Percentiles rank a stretch among this genome's conserved stretches.
Evolutionary conservation across 2,113 vertebrate genomes (phyloP).

Genomic region (Cromileptes altivelis): DNA sequence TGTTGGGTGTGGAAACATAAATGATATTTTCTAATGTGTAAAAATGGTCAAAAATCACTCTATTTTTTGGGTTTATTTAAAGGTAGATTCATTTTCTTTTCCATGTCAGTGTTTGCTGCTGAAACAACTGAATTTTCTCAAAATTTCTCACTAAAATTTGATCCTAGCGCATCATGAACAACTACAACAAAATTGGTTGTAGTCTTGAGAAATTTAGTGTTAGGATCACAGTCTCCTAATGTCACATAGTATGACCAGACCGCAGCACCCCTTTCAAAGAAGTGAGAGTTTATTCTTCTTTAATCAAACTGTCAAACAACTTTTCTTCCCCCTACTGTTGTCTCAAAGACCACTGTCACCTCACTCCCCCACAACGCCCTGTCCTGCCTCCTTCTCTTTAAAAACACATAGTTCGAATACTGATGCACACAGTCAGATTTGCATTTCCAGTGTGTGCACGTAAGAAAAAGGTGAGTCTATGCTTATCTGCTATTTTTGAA

Average conservation of each 20-base stretch:
- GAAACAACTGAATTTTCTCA: background rate
- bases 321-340: background rate
- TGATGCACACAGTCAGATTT: slow-evolving; percentile 14
- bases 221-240: background rate
- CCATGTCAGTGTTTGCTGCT: background rate
- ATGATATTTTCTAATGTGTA: background rate
- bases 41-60: background rate
- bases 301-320: slow-evolving; percentile 20
- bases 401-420: background rate
- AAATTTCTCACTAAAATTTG: background rate
- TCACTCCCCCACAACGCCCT: slow-evolving; percentile 1
- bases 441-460: background rate
- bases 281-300: background rate
- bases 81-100: background rate
- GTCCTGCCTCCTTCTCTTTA: background rate
- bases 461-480: slow-evolving; percentile 50
- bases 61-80: background rate
- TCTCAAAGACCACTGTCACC: slow-evolving; percentile 43
- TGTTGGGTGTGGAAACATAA: too few species aligned
- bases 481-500: background rate
- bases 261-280: slow-evolving; percentile 40
- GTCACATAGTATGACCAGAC: background rate
- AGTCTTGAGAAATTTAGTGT: background rate
- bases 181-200: background rate
- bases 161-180: background rate